phyloP scores from a whole-genome alignment of 2,113 vertebrate genomes.

The Triplophysa rosa region DNA sequence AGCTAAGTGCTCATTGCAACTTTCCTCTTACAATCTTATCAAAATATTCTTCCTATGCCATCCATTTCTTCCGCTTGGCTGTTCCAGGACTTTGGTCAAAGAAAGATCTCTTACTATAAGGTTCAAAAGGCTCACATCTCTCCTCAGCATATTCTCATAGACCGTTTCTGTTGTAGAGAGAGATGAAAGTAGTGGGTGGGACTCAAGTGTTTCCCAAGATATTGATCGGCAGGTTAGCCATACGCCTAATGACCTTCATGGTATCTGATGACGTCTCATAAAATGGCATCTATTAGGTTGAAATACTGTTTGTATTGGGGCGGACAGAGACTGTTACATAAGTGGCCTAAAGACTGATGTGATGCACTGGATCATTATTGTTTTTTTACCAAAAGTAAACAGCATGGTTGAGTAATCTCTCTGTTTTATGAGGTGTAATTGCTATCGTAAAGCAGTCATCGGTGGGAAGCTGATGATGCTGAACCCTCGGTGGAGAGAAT shows the following conservation, averaged over 20 bases:
- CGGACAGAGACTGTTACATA: background rate
- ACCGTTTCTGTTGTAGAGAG: too few relatives aligned
- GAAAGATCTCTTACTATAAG: background rate
- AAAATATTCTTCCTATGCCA: conserved; percentile 51
- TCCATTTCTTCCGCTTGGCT: conserved; percentile 5
- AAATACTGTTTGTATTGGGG: background rate
- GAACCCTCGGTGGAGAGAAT: conserved; percentile 13
- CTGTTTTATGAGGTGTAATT: conserved; percentile 61
- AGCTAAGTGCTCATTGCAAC: conserved; percentile 53
- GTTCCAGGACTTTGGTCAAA: conserved; percentile 7
- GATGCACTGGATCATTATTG: conserved; percentile 53
- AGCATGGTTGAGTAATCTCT: conserved; percentile 43
- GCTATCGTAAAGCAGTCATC: conserved; percentile 62
- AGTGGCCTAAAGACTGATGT: conserved; percentile 1
- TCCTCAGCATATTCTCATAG: background rate
- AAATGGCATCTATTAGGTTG: background rate
- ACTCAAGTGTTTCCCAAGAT: background rate
- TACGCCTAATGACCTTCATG: too few relatives aligned
- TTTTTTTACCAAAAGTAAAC: conserved; percentile 61
- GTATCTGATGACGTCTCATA: background rate
- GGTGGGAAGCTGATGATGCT: conserved; percentile 44
- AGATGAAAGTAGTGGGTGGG: background rate
- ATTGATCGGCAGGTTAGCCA: background rate
- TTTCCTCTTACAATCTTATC: conserved; percentile 48
- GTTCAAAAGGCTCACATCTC: background rate